Evolutionary conservation across 2,888 invertebrate species (phyloP).

Genomic region (Pristionchus exspectatus): DNA sequence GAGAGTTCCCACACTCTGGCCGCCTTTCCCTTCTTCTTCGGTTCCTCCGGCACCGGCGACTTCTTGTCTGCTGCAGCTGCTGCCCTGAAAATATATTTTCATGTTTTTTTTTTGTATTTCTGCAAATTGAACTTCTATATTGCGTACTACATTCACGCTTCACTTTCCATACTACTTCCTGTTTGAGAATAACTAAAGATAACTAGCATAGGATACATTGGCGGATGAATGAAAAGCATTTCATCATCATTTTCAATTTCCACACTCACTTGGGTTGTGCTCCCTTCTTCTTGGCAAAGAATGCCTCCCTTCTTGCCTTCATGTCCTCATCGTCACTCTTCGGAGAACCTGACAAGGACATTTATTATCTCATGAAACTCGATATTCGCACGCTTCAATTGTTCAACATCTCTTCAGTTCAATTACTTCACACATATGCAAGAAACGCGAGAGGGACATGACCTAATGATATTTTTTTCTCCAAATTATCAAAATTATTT

Average conservation of each 20-base stretch:
- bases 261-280: conserved; percentile 60
- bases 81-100: neutral
- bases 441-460: neutral
- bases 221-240: too few relatives aligned
- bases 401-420: neutral
- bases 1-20: conserved; percentile 74
- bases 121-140: too few relatives aligned
- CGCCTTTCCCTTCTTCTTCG: conserved; percentile 72
- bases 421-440: too few relatives aligned
- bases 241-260: neutral
- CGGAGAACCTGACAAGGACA: conserved; percentile 56
- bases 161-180: neutral
- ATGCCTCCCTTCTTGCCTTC: conserved; percentile 86
- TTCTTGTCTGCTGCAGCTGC: conserved; percentile 40
- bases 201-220: neutral
- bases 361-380: neutral
- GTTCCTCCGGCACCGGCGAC: conserved; percentile 52
- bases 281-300: conserved; percentile 79
- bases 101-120: neutral
- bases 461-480: too few relatives aligned
- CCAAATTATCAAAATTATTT: neutral
- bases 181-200: neutral
- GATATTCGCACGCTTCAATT: too few relatives aligned
- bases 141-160: neutral
- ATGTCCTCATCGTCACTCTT: conserved; percentile 85